Conservation (phyloP, 2,888 invertebrate species). For the Nomada fabriciana region DNA sequence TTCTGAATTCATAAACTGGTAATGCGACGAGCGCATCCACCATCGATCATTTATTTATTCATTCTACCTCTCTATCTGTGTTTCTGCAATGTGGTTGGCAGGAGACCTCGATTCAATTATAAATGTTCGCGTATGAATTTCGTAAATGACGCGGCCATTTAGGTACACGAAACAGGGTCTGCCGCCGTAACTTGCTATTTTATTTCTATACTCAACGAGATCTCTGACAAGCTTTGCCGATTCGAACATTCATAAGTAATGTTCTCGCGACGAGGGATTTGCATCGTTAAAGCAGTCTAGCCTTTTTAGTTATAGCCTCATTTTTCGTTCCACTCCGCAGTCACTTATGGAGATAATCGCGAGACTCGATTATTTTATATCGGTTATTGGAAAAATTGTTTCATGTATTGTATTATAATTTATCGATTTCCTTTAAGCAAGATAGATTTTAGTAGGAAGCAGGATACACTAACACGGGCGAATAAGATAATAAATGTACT, state of each 20-base stretch:
- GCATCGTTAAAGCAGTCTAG: not conserved
- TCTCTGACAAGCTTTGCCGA: slow-evolving; percentile 10
- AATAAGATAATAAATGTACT: slow-evolving; percentile 26
- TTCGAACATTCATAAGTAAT: not conserved
- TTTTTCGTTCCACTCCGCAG: not conserved
- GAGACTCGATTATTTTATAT: not conserved
- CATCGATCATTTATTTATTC: slow-evolving; percentile 24
- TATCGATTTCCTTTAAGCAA: too few species aligned
- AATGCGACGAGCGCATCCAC: slow-evolving; percentile 14
- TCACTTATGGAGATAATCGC: not conserved
- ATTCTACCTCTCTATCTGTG: not conserved
- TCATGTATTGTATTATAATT: too few species aligned
- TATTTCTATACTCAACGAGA: too few species aligned
- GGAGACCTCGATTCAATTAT: slow-evolving; percentile 22
- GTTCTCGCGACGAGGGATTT: not conserved
- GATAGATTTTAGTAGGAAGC: too few species aligned
- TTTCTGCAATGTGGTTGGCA: too few species aligned
- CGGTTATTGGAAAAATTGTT: not conserved
- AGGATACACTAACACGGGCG: not conserved
- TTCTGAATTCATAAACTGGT: slow-evolving; percentile 26
- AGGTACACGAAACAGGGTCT: not conserved
- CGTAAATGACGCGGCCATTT: slow-evolving; percentile 36
- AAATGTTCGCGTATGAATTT: slow-evolving; percentile 26
- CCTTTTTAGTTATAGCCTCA: not conserved
- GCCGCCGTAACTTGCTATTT: not conserved